Evolutionary conservation across 2,113 vertebrate species (phyloP), one percentile per base, ranked within the genome.

Genomic region (Chionis minor): DNA sequence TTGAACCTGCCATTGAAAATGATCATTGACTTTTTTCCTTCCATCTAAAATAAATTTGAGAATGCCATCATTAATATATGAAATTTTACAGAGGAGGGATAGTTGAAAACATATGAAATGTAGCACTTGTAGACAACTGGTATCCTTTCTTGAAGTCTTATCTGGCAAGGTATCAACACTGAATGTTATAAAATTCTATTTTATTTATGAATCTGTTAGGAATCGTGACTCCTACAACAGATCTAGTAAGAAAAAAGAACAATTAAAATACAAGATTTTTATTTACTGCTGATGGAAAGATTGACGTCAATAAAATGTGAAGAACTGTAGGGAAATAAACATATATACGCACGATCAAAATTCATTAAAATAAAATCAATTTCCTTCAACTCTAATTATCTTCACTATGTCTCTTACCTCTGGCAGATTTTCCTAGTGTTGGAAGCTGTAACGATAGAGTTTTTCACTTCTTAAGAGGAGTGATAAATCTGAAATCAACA

Each of bases 401-500:
- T 70, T 96, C 66, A 51, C 88, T 74, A 14, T 88, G 65, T 93
- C n/a, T 96, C 79, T 90, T 94, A 97, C 88, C 92, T 90, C 96
- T 98, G 97, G 94, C 96, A 92, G 88, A 89, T 97, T 95, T 96
- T 89, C 85, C 47, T 82, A 35, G 73, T 13, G 28, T 92, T 97
- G 97, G 97, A 96, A 96, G 40, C 79, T 75, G 35, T 42, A 88
- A 86, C 0, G 5, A 90, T 24, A 55, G 82, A 78, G 69, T 71
- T 96, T 96, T 96, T 97, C 84, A 92, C 85, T 97, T 96, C 90
- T 95, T 70, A 96, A 94, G 72, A 96, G 59, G 79, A 92, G 82
- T 97, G 96, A 97, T 97, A 97, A 97, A 96, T 97, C 91, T 96
- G 95, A 96, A 97, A 98, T 96, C 97, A 97, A 94, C 95, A 97